Conservation (phyloP, 92 coral and sea anemone species). For the Montipora capitata region DNA sequence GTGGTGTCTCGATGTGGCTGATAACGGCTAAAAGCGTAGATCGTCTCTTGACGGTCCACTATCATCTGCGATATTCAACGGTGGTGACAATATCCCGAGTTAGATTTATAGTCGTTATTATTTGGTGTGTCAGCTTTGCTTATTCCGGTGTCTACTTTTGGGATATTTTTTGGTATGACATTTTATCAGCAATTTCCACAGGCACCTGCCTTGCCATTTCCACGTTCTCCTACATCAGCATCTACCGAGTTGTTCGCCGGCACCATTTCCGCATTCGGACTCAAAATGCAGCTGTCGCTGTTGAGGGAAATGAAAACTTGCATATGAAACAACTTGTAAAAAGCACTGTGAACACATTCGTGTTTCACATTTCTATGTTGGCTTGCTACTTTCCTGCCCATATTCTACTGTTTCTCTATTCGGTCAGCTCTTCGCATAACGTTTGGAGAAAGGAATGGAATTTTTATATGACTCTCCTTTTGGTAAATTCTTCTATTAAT, state of each 20-base stretch:
- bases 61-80: constrained; percentile 35
- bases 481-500: constrained; percentile 37
- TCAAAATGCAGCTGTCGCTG: not conserved
- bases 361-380: constrained; percentile 16
- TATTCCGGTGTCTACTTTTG: constrained; percentile 14
- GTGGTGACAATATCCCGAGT: constrained; percentile 31
- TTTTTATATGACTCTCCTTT: not conserved
- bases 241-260: constrained; percentile 35
- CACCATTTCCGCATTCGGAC: constrained; percentile 11
- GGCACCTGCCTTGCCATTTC: constrained; percentile 16
- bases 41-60: constrained; percentile 13
- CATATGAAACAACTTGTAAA: not conserved
- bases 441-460: constrained; percentile 23
- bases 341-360: constrained; percentile 13
- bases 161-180: not conserved
- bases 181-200: not conserved
- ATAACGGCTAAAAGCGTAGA: constrained; percentile 27
- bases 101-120: not conserved
- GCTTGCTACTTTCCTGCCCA: constrained; percentile 20
- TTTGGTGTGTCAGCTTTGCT: constrained; percentile 19
- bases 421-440: not conserved
- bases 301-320: not conserved
- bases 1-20: not conserved
- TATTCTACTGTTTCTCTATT: constrained; percentile 1
- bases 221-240: constrained; percentile 9